Evolutionary conservation across 2,797 vertebrate genomes (phyloP), one percentile per base, ranked within the genome.

Genomic region (Furcifer pardalis): DNA sequence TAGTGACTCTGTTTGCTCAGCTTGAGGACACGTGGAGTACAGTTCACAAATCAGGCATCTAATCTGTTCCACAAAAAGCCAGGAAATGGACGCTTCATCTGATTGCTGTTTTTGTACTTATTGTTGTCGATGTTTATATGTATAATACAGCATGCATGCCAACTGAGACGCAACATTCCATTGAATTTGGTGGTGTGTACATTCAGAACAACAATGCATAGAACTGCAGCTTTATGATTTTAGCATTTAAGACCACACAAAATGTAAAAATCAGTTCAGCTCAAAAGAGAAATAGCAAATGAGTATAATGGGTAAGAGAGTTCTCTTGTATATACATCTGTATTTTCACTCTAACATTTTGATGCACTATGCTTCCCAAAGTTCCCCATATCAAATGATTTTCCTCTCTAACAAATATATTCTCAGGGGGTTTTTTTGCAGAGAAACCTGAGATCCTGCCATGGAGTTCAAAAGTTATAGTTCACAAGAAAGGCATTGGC

Each of bases 1-100:
- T 65, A 56, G 21, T 74, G 15, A 35, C 37, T 80, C 52, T 75
- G 7, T 49, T 87, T 35, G 73, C 56, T 44, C 15, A 30, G 37
- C 25, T 17, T 12, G 74, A 68, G 62, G 27, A 82, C 66, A 82
- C 79, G 13, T 7, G 30, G 79, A 15, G 44, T 44, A 66, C 84
- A 84, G 37, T 81, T 91, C 46, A 85, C 5, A 73, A 30, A 37
- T 71, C 30, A 21, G 42, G 27, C 30, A 23, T 8, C 7, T 40
- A 40, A 49, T 25, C 17, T 35, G 12, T 23, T 37, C 42, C 27
- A 21, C 35, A 60, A 81, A 60, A 42, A 27, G 65, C 7, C 7
- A 56, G 32, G 10, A 81, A 30, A 6, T 42, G 12, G 56, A 40
- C 7, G 40, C 4, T 30, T 62, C 56, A 30, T 49, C 13, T 7